Evolutionary conservation across 2,888 invertebrate species (phyloP), one percentile per base, ranked within the genome.

Genomic region (Folsomia candida): DNA sequence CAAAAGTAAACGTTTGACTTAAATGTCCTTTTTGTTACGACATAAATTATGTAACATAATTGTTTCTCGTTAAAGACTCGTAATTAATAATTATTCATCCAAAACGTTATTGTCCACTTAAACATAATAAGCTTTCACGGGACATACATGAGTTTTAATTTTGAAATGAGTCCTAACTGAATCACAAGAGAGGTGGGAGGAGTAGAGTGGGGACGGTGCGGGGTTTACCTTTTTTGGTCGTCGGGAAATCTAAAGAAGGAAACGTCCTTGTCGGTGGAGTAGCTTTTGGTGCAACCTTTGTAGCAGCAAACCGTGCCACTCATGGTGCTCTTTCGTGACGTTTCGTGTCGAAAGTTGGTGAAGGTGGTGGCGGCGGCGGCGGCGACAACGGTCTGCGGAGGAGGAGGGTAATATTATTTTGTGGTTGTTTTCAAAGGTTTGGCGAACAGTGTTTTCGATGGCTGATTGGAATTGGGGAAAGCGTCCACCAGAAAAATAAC

Each of bases 171-270:
- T n/a, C n/a, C n/a, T n/a, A n/a, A n/a, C n/a, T n/a, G n/a, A n/a
- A n/a, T n/a, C n/a, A n/a, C n/a, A n/a, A n/a, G n/a, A n/a, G n/a
- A n/a, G n/a, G n/a, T n/a, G n/a, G n/a, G n/a, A n/a, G n/a, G n/a
- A n/a, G n/a, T n/a, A n/a, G n/a, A n/a, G n/a, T n/a, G n/a, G n/a
- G n/a, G n/a, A n/a, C n/a, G n/a, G n/a, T n/a, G n/a, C n/a, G n/a
- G n/a, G n/a, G n/a, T n/a, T n/a, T n/a, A 74, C 76, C 70, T 68
- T 69, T 70, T 72, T 3, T 67, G 69, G 24, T 76, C 74, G 47
- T 70, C 71, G 0, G 76, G 76, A 59, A 76, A 76, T 28, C 67
- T 68, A 60, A 76, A 76, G 65, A 76, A 76, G 27, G 57, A 29
- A 18, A 74, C 71, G 57, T 74, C 72, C 61, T 74, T 73, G 51